phyloP scores from a whole-genome alignment of 2,888 invertebrate species.

The Ophioninae sp. region DNA sequence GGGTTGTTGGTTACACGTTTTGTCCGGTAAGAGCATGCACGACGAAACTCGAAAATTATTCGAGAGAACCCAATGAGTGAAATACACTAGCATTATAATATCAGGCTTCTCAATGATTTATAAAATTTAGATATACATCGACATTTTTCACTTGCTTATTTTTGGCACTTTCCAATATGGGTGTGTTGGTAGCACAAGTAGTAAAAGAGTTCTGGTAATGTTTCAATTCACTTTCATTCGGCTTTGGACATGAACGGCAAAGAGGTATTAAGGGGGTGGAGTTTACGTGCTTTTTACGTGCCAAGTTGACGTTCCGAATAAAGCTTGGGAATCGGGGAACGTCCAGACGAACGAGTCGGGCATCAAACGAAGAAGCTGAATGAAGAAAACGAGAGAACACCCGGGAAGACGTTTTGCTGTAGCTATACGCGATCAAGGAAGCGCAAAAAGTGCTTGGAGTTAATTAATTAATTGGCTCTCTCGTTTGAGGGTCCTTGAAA shows the following conservation, averaged over 20 bases:
- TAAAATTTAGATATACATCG: background rate
- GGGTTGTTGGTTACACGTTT: background rate
- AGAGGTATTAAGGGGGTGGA: slow-evolving; percentile 38
- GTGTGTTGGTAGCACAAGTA: background rate
- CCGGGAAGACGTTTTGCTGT: slow-evolving; percentile 36
- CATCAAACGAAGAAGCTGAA: background rate
- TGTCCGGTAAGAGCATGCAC: too few species aligned
- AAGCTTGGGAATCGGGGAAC: slow-evolving; percentile 54
- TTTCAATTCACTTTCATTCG: slow-evolving; percentile 69
- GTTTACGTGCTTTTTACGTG: slow-evolving; percentile 68
- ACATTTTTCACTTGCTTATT: background rate
- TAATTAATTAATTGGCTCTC: slow-evolving; percentile 61
- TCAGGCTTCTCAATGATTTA: background rate
- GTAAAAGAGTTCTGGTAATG: slow-evolving; percentile 44
- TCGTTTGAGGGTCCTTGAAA: slow-evolving; percentile 33
- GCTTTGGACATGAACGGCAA: slow-evolving; percentile 31
- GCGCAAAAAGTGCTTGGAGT: slow-evolving; percentile 47
- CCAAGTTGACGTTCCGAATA: slow-evolving; percentile 67
- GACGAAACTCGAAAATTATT: too few species aligned
- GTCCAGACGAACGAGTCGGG: background rate
- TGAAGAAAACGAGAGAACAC: slow-evolving; percentile 13
- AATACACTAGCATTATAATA: too few species aligned
- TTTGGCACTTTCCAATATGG: slow-evolving; percentile 11
- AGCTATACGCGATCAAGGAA: slow-evolving; percentile 6
- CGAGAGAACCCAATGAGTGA: too few species aligned